These are phyloP conservation scores for Berghia stephanieae DNA, from an alignment of 1,140 invertebrate genomes.

Conservation along the genomic window DNA sequence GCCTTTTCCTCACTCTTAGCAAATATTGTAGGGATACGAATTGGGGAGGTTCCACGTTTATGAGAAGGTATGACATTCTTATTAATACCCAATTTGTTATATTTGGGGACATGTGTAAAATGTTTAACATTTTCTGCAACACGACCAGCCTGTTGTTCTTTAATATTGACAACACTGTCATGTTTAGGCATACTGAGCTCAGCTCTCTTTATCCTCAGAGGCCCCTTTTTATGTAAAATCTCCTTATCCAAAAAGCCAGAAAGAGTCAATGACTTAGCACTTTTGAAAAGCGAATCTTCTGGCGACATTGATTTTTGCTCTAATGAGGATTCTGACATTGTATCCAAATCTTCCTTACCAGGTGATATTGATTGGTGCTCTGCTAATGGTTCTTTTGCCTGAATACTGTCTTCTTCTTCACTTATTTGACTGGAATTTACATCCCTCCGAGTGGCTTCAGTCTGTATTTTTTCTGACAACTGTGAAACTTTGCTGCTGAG, in stretches of 20 bases:
- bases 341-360: too few species aligned
- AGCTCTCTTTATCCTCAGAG: conserved; percentile 47
- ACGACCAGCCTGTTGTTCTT: conserved; percentile 45
- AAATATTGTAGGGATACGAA: conserved; percentile 58
- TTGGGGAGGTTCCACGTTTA: conserved; percentile 46
- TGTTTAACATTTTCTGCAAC: conserved; percentile 48
- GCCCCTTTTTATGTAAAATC: not conserved
- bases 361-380: not conserved
- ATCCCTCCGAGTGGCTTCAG: too few species aligned
- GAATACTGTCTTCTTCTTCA: not conserved
- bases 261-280: not conserved
- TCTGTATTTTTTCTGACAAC: too few species aligned
- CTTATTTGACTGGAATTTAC: not conserved
- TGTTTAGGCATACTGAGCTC: conserved; percentile 47
- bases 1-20: conserved; percentile 44
- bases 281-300: too few species aligned
- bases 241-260: not conserved
- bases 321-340: not conserved
- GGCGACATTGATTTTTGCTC: not conserved
- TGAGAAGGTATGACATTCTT: conserved; percentile 47
- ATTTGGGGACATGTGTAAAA: conserved; percentile 38
- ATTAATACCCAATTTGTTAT: conserved; percentile 37
- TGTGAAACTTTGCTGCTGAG: too few species aligned
- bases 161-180: conserved; percentile 54
- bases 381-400: conserved; percentile 16